A percentile compares a stretch with the other conserved stretches of the same genome.
These are phyloP conservation scores for Zygaena filipendulae DNA, from an alignment of 2,888 invertebrate species.

Conservation along the genomic window DNA sequence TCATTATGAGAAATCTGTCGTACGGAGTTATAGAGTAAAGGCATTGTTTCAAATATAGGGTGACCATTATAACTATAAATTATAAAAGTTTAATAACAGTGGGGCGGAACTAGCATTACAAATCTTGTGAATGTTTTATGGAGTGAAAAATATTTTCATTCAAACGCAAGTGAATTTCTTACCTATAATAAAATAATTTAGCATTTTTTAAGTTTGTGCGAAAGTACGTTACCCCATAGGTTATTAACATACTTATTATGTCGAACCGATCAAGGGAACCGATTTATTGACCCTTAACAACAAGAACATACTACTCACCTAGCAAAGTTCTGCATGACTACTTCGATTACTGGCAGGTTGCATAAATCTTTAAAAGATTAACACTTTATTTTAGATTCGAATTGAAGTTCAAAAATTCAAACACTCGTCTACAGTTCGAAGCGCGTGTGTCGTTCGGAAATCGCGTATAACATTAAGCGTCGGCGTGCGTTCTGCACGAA, in stretches of 20 bases:
- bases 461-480: slow-evolving; percentile 14
- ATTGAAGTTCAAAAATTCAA: slow-evolving; percentile 21
- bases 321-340: slow-evolving; percentile 49
- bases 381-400: slow-evolving; percentile 25
- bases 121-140: too few relatives aligned
- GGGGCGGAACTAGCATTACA: too few relatives aligned
- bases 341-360: slow-evolving; percentile 20
- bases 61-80: too few relatives aligned
- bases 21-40: slow-evolving; percentile 24
- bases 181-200: too few relatives aligned
- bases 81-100: too few relatives aligned
- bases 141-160: too few relatives aligned
- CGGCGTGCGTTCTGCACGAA: slow-evolving; percentile 38
- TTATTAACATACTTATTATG: too few relatives aligned
- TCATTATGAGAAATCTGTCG: slow-evolving; percentile 28
- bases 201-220: too few relatives aligned
- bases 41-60: neutral
- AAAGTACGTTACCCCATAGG: too few relatives aligned
- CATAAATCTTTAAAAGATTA: slow-evolving; percentile 23
- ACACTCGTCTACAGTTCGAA: slow-evolving; percentile 7
- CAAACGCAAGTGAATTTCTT: too few relatives aligned
- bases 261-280: neutral
- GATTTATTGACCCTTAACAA: neutral
- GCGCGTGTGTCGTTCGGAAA: neutral
- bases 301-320: slow-evolving; percentile 31